phyloP scores from a whole-genome alignment of 2,113 vertebrate species.

The Physeter macrocephalus region DNA sequence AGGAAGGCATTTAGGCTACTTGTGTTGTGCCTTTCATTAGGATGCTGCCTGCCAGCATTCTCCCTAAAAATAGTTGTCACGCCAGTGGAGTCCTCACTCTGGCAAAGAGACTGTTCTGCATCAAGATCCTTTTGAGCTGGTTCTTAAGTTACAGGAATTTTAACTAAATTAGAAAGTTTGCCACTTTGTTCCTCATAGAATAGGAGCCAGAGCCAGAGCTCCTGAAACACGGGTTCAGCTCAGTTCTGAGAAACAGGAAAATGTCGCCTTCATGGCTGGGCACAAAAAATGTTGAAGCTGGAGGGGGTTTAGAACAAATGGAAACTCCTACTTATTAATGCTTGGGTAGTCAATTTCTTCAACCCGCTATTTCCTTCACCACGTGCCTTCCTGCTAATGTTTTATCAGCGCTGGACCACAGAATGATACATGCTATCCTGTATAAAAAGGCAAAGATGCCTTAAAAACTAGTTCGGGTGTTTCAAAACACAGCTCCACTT shows the following conservation, averaged over 20 bases:
- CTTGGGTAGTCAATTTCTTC: conserved; percentile 16
- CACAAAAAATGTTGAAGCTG: conserved; percentile 11
- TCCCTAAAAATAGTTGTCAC: conserved; percentile 66
- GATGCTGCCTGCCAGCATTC: conserved; percentile 53
- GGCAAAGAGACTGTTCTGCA: conserved; percentile 37
- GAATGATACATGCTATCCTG: conserved; percentile 14
- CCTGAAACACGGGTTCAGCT: conserved; percentile 45
- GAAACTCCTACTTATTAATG: conserved; percentile 39
- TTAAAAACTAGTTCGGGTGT: conserved; percentile 2
- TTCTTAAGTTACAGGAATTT: conserved; percentile 68
- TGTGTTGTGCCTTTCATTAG: conserved; percentile 51
- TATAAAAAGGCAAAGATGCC: conserved; percentile 33
- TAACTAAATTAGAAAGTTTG: conserved; percentile 71
- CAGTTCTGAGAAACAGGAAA: conserved; percentile 27
- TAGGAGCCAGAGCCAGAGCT: not conserved
- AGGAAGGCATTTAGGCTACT: conserved; percentile 28
- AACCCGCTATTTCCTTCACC: not conserved
- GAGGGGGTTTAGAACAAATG: conserved; percentile 28
- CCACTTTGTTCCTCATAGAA: conserved; percentile 54
- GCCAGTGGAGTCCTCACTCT: conserved; percentile 40
- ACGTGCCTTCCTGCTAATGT: not conserved
- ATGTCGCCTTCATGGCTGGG: not conserved
- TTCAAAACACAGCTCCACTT: conserved; percentile 6
- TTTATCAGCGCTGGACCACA: not conserved
- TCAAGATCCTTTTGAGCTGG: conserved; percentile 46